Conservation (phyloP, 2,797 vertebrate genomes). For the Limnodromus scolopaceus region DNA sequence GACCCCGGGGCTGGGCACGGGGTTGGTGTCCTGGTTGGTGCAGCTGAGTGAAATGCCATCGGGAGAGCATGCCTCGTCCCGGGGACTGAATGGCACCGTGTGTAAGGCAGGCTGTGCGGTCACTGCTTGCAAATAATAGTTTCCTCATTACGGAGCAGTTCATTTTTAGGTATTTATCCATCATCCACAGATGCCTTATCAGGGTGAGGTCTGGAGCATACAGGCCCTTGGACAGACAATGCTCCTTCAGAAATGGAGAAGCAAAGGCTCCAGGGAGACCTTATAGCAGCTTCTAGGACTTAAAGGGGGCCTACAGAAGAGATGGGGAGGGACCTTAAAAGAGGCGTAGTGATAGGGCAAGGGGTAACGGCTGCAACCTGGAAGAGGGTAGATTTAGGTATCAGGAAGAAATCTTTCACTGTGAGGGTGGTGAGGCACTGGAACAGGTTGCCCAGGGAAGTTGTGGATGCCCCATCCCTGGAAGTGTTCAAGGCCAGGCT, state of each 20-base stretch:
- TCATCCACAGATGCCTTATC: neutral
- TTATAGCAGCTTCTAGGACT: neutral
- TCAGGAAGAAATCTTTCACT: neutral
- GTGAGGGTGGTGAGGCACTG: neutral
- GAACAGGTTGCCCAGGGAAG: neutral
- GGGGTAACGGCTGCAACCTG: neutral
- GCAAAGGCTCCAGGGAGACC: neutral
- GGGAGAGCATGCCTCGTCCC: neutral
- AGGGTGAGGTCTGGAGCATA: neutral
- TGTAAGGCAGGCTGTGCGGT: neutral
- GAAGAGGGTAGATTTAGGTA: neutral
- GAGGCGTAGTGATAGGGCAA: neutral
- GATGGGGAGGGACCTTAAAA: neutral
- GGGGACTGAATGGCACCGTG: fast-evolving
- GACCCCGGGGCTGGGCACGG: fast-evolving
- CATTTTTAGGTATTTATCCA: neutral
- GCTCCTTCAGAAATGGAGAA: neutral
- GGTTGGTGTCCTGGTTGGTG: fast-evolving
- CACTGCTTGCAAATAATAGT: neutral
- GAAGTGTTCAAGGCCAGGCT: neutral
- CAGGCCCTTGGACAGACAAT: neutral
- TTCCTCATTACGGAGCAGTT: fast-evolving
- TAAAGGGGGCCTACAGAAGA: neutral
- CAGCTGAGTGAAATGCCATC: neutral
- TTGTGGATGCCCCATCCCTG: neutral